Evolutionary conservation across 2,888 invertebrate genomes (phyloP), one percentile per base, ranked within the genome.

Genomic region (Allolobophora icterica): DNA sequence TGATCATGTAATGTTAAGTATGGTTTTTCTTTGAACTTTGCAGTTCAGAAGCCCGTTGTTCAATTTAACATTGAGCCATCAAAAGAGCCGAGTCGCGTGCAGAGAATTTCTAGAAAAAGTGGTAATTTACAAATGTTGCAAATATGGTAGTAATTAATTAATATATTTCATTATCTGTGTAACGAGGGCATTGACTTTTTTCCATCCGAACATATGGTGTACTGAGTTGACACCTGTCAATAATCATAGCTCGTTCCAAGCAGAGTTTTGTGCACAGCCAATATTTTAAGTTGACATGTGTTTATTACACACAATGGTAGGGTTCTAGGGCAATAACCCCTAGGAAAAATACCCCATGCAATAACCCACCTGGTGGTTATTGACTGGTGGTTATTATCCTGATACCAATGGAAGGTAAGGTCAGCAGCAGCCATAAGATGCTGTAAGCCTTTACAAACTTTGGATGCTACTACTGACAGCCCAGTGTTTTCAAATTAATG

Each of bases 91-190:
- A 71, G 71, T 71, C 30, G 71, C 0, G n/a, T 71, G 71, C 71
- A 71, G n/a, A 71, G 71, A 71, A 71, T 71, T 71, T 71, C 71
- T 71, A 71, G 71, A 71, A 71, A 71, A 71, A 71, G 71, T 71
- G 71, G 71, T 71, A 71, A 71, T n/a, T 4, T n/a, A n/a, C 0
- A 13, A n/a, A 71, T 52, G 21, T 52, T 52, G 52, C 52, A 52
- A 52, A 52, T 52, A 52, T 52, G 4, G 24, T 52, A 52, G n/a
- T n/a, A 71, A 71, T 52, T 52, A 52, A 52, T 52, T 52, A 52
- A 52, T 21, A 52, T 52, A 52, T 21, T n/a, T 71, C n/a, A 71
- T 71, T n/a, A n/a, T 71, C 71, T 71, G 30, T 71, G 30, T 71
- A 71, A 71, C 13, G 71, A 71, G n/a, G 71, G 71, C n/a, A 71